Evolutionary conservation across 2,888 invertebrate species (phyloP), one percentile per base, ranked within the genome.

Genomic region (Drosophila prostipennis): DNA sequence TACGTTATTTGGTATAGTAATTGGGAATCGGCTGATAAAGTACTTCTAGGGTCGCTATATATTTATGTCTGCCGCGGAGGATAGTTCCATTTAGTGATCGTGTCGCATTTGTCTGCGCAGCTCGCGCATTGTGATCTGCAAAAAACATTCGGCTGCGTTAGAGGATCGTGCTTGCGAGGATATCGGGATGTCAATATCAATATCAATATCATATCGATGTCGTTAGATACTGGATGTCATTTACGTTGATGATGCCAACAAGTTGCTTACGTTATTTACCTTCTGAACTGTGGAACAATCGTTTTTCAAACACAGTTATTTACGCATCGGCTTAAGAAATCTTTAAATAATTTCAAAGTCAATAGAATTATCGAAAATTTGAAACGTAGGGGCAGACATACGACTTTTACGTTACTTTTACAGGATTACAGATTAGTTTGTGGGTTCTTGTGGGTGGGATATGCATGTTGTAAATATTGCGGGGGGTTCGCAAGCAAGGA

Each of bases 111-210:
- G 81, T 16, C 76, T 74, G 51, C 82, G 82, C 53, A 82, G 67
- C 57, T 82, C 85, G 40, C 85, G 85, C 82, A 85, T 85, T 13
- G 85, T 82, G 6, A 82, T 78, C 82, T 82, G 82, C 29, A 85
- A 72, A 36, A 71, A 63, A 71, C n/a, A 29, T 19, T 29, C n/a
- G 32, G 32, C 6, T 37, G 14, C 16, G 43, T 55, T 40, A 60
- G 16, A 46, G 46, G 46, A 48, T 48, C 32, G 51, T 42, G 26
- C 10, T n/a, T 40, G 39, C 32, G 32, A 2, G 40, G 26, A 26
- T 26, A 6, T 26, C 6, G 26, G 26, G 26, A 26, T 23, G 2
- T 23, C 23, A 3, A 23, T 26, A 26, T 26, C 26, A 26, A 6
- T 26, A 26, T 26, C 26, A 26, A 26, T 16, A 29, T 29, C 29